Evolutionary conservation across 1,140 invertebrate genomes (phyloP).

Genomic region (Drosophila oshimai): DNA sequence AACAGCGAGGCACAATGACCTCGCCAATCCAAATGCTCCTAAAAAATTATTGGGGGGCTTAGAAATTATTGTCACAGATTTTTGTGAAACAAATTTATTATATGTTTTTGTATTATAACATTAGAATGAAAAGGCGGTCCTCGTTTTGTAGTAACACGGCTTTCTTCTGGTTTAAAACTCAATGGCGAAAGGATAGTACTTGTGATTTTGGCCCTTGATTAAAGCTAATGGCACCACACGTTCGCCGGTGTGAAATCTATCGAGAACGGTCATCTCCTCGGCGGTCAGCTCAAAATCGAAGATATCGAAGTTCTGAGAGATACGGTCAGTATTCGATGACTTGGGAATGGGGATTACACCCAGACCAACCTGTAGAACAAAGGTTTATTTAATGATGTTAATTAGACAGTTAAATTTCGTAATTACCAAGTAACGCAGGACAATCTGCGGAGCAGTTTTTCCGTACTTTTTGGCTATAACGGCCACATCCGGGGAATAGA

Average conservation of each 20-base stretch:
- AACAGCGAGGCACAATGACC: conserved; percentile 4
- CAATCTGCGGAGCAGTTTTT: conserved; percentile 89
- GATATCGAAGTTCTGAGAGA: conserved; percentile 88
- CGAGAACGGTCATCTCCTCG: conserved; percentile 86
- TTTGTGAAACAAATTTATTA: conserved; percentile 7
- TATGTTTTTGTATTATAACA: background rate
- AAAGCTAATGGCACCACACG: conserved; percentile 83
- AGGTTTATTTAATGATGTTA: background rate
- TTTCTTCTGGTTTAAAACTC: conserved; percentile 81
- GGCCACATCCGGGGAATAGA: conserved; percentile 85
- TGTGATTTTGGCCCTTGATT: conserved; percentile 83
- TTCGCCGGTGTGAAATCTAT: conserved; percentile 85
- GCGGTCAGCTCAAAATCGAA: conserved; percentile 88
- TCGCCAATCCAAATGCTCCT: no score
- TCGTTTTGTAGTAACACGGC: background rate
- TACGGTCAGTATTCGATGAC: conserved; percentile 87
- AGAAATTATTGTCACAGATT: background rate
- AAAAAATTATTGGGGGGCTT: no score
- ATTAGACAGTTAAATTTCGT: background rate
- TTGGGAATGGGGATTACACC: conserved; percentile 89
- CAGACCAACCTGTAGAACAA: conserved; percentile 41
- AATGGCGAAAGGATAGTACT: conserved; percentile 86
- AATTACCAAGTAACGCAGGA: conserved; percentile 85
- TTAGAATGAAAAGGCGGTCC: background rate
- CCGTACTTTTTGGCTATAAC: conserved; percentile 87